A percentile compares a stretch with the other conserved stretches of the same genome.
phyloP scores from a whole-genome alignment of 2,113 vertebrate species.

The Halcyon senegalensis region DNA sequence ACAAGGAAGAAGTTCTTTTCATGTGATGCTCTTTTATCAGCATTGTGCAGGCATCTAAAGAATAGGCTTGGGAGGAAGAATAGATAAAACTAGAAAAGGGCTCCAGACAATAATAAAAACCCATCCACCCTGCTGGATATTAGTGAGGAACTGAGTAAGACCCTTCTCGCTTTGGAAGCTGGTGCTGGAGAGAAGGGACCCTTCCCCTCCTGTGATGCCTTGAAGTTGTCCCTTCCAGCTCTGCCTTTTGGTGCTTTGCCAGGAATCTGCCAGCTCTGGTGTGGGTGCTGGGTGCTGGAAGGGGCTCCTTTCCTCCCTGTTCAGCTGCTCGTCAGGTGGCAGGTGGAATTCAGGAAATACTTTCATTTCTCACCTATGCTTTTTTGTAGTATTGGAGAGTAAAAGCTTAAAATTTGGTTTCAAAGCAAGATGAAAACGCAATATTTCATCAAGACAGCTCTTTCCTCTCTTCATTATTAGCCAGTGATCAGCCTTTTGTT shows the following conservation, averaged over 20 bases:
- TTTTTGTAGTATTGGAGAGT: background rate
- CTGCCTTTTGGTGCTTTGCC: background rate
- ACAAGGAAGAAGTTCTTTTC: background rate
- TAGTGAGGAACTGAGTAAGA: background rate
- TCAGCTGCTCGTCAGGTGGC: background rate
- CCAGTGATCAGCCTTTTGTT: background rate
- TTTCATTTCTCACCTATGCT: background rate
- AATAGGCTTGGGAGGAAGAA: background rate
- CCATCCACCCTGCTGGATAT: accelerated
- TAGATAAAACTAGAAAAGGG: background rate
- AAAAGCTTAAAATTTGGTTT: background rate
- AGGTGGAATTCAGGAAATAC: background rate
- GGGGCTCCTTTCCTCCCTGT: no score
- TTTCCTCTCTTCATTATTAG: background rate
- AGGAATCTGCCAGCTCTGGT: accelerated
- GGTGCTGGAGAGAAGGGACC: background rate
- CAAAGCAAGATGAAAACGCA: background rate
- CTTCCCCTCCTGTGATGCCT: background rate
- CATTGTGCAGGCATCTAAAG: background rate
- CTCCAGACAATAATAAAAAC: background rate
- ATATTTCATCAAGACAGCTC: background rate
- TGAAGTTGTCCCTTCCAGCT: background rate
- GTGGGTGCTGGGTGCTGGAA: background rate
- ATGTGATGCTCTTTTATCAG: background rate
- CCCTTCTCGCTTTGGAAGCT: accelerated